A percentile compares a stretch with the other conserved stretches of the same genome.
Evolutionary conservation across 2,888 invertebrate species (phyloP).

Genomic region (Rotaria sp.): DNA sequence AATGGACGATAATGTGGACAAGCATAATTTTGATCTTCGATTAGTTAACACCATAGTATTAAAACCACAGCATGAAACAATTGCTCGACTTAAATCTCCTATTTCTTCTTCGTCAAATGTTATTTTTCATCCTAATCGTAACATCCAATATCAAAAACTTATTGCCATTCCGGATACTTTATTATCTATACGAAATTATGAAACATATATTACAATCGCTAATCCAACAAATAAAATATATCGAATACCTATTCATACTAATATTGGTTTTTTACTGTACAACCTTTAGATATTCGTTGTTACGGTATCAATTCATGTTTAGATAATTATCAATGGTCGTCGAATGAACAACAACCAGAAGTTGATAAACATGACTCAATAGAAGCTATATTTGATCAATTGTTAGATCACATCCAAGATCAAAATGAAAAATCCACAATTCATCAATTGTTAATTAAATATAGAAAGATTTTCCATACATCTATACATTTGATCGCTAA

Average conservation of each 20-base stretch:
- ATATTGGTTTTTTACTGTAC: background rate
- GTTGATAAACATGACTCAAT: background rate
- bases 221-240: background rate
- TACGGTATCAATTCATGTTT: background rate
- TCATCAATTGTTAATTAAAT: background rate
- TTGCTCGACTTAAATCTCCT: background rate
- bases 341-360: background rate
- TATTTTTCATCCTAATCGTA: background rate
- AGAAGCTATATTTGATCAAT: background rate
- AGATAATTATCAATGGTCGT: background rate
- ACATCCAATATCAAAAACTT: background rate
- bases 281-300: background rate
- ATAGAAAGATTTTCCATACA: background rate
- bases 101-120: background rate
- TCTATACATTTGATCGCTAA: background rate
- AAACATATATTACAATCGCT: background rate
- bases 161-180: background rate
- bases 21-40: background rate
- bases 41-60: background rate
- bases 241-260: background rate
- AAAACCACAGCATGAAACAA: background rate
- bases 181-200: background rate
- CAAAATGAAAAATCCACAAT: background rate
- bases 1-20: background rate
- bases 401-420: background rate